Base-by-base conservation (phyloP, 1,140 invertebrate genomes). In the Charaxes varanes region DNA sequence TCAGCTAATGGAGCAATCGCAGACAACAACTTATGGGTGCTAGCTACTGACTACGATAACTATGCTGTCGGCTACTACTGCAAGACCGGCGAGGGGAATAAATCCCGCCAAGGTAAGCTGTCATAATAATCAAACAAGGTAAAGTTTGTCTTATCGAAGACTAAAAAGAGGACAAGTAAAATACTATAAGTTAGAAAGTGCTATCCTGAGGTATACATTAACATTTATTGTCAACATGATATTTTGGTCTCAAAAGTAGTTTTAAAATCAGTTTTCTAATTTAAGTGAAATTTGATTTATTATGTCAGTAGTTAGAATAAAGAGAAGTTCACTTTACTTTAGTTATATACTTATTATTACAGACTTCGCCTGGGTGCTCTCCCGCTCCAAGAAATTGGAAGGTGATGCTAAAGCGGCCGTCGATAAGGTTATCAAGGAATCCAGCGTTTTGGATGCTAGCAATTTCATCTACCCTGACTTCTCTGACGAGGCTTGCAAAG, bases 61-160 rank as follows among this genome's bases (percentile, higher is more conserved):
- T 66, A 70, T 32, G 47, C 62, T 0, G 26, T 73, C 4, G 46
- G 36, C 13, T 70, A 68, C 45, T 54, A 47, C 28, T 73, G 69
- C 35, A 40, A 37, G 7, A 58, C 62, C 37, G 30, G 59, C 18
- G 43, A 62, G 13, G 34, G 34, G 11, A 46, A 13, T 2, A 38
- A 45, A 7, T 42, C 12, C 10, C 41, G 37, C 16, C 31, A 33
- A 49, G 38, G 47, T 45, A 42, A 42, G 16, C n/a, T n/a, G n/a
- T n/a, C n/a, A n/a, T n/a, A n/a, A n/a, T n/a, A n/a, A n/a, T n/a
- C n/a, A n/a, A n/a, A n/a, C n/a, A n/a, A n/a, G n/a, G n/a, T n/a
- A n/a, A n/a, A n/a, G n/a, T n/a, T n/a, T n/a, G n/a, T n/a, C n/a
- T n/a, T n/a, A n/a, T n/a, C n/a, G n/a, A n/a, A n/a, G n/a, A n/a